Evolutionary conservation across 1,140 invertebrate species (phyloP), one percentile per base, ranked within the genome.

Genomic region (Drosophila miranda): DNA sequence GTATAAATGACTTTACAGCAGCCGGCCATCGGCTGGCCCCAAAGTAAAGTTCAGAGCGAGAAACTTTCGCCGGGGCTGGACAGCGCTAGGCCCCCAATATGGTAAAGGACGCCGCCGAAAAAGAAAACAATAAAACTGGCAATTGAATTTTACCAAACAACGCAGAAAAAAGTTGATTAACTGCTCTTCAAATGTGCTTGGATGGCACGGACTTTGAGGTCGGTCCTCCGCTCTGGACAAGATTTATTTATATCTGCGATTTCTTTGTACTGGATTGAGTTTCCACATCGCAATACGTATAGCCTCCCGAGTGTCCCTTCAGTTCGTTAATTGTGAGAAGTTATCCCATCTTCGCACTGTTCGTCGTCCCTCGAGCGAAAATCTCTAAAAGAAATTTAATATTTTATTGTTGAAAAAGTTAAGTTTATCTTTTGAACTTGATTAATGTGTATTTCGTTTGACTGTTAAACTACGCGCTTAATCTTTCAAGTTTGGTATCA

Each of bases 121-220:
- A 38, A 13, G 4, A 38, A 61, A 34, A 64, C 70, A 74, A 74
- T 74, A 74, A 64, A 74, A 48, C 38, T 8, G 34, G 69, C 59
- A 74, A 74, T 74, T 74, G 70, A 74, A 74, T 72, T 63, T 74
- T 52, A 52, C 49, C 59, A 28, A 74, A 7, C 70, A 42, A 55
- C 59, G 70, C 69, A 74, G 44, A 38, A 48, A 41, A 46, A 72
- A 79, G 52, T 68, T 82, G 74, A 76, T 76, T 60, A 76, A 72
- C 50, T 72, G 58, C 23, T 62, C 6, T 43, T 19, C 28, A 61
- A 67, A 54, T 67, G 61, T 67, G 61, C 61, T 54, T 61, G 46
- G 43, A 34, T 59, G 55, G 41, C 57, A 42, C 7, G 45, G 42
- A 19, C 34, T 6, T 44, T 54, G 19, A 11, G 26, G 34, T 4